Conservation (phyloP, 2,888 invertebrate species). For the Eurytoma adleriae region DNA sequence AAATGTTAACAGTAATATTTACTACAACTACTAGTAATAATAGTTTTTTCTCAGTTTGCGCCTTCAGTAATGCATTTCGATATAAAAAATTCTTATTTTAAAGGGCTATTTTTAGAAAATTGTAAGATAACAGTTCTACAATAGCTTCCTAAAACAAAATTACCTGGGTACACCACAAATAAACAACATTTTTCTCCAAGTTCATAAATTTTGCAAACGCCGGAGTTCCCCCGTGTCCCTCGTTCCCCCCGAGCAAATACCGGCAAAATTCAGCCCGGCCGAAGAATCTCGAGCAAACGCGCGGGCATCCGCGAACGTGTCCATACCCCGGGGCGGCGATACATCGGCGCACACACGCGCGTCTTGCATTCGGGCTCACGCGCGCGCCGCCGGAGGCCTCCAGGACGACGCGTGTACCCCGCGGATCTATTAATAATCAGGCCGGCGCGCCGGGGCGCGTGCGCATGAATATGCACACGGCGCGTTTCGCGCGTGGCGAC, state of each 20-base stretch:
- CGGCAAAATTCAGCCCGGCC: not conserved
- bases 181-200: not conserved
- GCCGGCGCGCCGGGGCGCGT: not conserved
- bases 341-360: not conserved
- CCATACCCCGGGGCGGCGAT: not conserved
- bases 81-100: too few species aligned
- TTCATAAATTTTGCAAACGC: too few species aligned
- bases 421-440: not conserved
- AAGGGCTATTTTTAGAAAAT: not conserved
- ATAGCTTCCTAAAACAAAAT: too few species aligned
- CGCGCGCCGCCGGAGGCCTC: not conserved
- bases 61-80: too few species aligned
- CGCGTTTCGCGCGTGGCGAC: not conserved
- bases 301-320: not conserved
- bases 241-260: too few species aligned
- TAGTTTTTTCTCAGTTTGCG: too few species aligned
- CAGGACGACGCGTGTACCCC: not conserved
- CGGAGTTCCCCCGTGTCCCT: too few species aligned
- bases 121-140: too few species aligned
- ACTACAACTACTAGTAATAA: too few species aligned
- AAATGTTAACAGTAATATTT: too few species aligned
- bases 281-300: not conserved
- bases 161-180: too few species aligned
- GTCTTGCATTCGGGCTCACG: not conserved
- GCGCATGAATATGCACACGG: constrained; percentile 9